phyloP scores from a whole-genome alignment of 64 coral and sea anemone genomes.

The Porites australiensis region DNA sequence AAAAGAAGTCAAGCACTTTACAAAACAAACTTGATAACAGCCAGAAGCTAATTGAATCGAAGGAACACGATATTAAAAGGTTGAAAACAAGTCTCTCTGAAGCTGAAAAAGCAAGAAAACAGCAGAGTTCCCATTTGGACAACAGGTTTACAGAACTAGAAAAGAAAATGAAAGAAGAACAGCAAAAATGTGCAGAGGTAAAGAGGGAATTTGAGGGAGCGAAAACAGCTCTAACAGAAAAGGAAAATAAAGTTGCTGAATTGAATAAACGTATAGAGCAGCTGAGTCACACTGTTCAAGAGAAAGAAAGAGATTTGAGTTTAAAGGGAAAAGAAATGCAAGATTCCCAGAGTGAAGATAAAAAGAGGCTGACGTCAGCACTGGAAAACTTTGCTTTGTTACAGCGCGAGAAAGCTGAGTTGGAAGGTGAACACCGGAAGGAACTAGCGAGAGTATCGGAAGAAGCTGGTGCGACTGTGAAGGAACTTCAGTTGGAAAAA shows the following conservation, averaged over 20 bases:
- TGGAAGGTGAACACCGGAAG: conserved; percentile 52
- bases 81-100: conserved; percentile 62
- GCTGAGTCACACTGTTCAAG: conserved; percentile 38
- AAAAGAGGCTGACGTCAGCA: neutral
- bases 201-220: conserved; percentile 60
- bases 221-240: conserved; percentile 54
- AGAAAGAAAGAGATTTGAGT: conserved; percentile 50
- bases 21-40: conserved; percentile 66
- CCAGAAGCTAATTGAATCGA: conserved; percentile 62
- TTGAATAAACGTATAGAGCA: conserved; percentile 48
- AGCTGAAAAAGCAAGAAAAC: conserved; percentile 54
- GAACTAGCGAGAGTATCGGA: conserved; percentile 69
- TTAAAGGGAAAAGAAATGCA: conserved; percentile 23
- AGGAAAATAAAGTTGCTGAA: conserved; percentile 62
- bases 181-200: conserved; percentile 43
- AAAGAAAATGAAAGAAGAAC: conserved; percentile 49
- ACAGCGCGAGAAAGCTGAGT: conserved; percentile 63
- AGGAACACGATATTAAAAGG: conserved; percentile 61
- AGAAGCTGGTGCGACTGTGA: conserved; percentile 6
- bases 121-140: conserved; percentile 57
- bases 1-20: conserved; percentile 38
- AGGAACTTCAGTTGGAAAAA: conserved; percentile 65
- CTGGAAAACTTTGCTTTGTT: conserved; percentile 33
- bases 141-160: conserved; percentile 62
- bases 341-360: conserved; percentile 6